Percentiles rank a stretch among this genome's conserved stretches.
phyloP scores from a whole-genome alignment of 2,113 vertebrate species.

The Sylvietta virens region DNA sequence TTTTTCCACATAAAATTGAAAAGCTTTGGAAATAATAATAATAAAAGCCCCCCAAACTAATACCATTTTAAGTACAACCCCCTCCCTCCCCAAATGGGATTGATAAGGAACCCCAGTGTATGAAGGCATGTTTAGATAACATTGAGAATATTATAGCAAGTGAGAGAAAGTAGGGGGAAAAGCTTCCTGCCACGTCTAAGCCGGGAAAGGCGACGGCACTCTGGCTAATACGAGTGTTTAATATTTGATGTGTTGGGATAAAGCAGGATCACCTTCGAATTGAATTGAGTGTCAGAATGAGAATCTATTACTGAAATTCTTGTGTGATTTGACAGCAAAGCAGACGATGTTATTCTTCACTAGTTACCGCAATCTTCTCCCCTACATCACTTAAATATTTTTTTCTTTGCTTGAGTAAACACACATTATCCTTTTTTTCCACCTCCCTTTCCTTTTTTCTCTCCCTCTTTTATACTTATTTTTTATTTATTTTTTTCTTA shows the following conservation, averaged over 20 bases:
- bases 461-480: constrained; percentile 60
- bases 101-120: constrained; percentile 82
- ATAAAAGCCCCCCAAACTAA: constrained; percentile 70
- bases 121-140: constrained; percentile 91
- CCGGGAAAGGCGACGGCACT: constrained; percentile 92
- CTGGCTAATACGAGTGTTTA: constrained; percentile 99
- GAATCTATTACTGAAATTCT: constrained; percentile 99
- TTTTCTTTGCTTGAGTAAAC: constrained; percentile 94
- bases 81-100: constrained; percentile 66
- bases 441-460: constrained; percentile 65
- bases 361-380: constrained; percentile 88
- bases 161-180: constrained; percentile 73
- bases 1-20: constrained; percentile 83
- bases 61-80: constrained; percentile 78
- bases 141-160: constrained; percentile 88
- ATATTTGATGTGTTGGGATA: constrained; percentile 99
- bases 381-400: constrained; percentile 95
- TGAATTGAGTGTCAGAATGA: constrained; percentile 99
- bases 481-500: constrained; percentile 44
- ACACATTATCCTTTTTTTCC: constrained; percentile 90
- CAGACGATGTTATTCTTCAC: constrained; percentile 92
- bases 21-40: constrained; percentile 81
- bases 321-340: constrained; percentile 92
- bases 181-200: constrained; percentile 79
- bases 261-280: constrained; percentile 98